Conservation (phyloP, 2,888 invertebrate species). For the Drosophila meridionalis region DNA sequence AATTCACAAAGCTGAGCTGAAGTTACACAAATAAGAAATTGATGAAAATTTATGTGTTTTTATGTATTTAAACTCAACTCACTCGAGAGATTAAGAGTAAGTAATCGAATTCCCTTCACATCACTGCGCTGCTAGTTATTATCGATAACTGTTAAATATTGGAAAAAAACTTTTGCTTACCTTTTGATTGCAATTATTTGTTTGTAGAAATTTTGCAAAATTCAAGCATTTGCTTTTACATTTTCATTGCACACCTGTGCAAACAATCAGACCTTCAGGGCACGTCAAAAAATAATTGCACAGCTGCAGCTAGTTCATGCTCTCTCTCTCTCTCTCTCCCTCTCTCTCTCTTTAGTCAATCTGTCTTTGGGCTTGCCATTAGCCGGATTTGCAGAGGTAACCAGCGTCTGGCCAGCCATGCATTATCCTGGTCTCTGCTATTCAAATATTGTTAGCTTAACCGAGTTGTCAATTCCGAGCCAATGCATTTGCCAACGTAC, state of each 20-base stretch:
- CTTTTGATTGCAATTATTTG: conserved; percentile 24
- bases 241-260: conserved; percentile 27
- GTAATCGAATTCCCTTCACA: background rate
- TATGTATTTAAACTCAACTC: background rate
- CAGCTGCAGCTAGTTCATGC: background rate
- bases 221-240: conserved; percentile 44
- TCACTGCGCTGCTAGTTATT: background rate
- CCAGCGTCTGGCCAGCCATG: conserved; percentile 46
- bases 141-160: conserved; percentile 4
- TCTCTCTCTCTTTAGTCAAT: background rate
- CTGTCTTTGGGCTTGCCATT: conserved; percentile 40
- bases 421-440: conserved; percentile 55
- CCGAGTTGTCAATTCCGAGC: conserved; percentile 75
- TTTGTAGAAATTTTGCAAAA: conserved; percentile 35
- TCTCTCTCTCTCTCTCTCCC: background rate
- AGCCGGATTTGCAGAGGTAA: conserved; percentile 60
- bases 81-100: background rate
- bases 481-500: conserved; percentile 61
- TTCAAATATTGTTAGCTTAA: conserved; percentile 76
- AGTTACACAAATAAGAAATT: background rate
- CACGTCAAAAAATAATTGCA: conserved; percentile 51
- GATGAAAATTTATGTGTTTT: background rate
- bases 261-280: conserved; percentile 35
- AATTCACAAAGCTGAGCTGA: background rate
- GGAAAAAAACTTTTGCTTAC: conserved; percentile 13